Evolutionary conservation across 2,888 invertebrate species (phyloP).

Genomic region (Branchellion lobata): DNA sequence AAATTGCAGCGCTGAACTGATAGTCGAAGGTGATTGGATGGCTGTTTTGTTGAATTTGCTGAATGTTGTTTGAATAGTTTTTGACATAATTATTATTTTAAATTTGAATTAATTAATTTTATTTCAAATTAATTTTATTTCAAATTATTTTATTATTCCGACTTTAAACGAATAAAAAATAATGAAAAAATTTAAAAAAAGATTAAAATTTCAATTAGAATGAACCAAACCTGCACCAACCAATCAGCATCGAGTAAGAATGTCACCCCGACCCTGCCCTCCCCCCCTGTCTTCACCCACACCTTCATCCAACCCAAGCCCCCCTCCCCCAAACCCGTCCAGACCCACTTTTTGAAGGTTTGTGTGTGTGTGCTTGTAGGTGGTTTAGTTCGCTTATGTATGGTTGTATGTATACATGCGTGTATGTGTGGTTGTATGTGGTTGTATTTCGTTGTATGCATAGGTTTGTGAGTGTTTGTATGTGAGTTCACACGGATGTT

Average conservation of each 20-base stretch:
- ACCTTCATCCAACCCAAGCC: constrained; percentile 9
- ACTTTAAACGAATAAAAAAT: background rate
- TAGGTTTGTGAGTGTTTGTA: no score
- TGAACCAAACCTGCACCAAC: background rate
- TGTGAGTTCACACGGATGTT: no score
- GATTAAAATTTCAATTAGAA: background rate
- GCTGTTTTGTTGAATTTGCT: constrained; percentile 1
- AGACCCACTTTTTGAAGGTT: background rate
- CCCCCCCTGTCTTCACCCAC: constrained; percentile 2
- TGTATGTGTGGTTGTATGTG: no score
- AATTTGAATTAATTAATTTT: background rate
- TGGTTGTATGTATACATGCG: no score
- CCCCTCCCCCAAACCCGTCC: background rate
- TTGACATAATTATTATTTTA: no score
- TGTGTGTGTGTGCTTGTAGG: background rate
- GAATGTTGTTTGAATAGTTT: no score
- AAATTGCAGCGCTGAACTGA: constrained; percentile 77
- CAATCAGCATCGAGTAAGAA: background rate
- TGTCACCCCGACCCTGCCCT: background rate
- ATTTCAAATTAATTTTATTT: background rate
- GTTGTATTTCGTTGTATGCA: no score
- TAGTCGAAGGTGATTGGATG: constrained; percentile 64
- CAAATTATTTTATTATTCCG: background rate
- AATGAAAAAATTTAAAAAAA: background rate
- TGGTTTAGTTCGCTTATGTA: no score